Base-by-base conservation (phyloP, 1,140 invertebrate genomes). In the Callitettix versicolor region DNA sequence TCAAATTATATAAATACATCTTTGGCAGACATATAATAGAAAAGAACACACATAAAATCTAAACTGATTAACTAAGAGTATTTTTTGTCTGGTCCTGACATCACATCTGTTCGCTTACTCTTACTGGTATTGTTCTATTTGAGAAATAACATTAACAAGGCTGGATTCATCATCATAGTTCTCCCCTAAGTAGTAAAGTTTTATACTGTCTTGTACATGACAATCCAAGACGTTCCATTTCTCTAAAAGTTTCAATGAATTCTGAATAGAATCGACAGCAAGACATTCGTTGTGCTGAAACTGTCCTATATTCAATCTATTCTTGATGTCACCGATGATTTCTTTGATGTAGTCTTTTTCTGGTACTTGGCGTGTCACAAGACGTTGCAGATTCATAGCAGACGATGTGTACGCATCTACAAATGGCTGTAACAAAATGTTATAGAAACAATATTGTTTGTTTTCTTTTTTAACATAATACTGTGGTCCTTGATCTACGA, bases 221-320 rank as follows among this genome's bases (percentile, higher is more conserved):
- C 81, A 77, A 53, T 89, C 83, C 30, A 91, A 64, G 14, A 87
- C 74, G 53, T 81, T 79, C 81, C 83, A 85, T 58, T 85, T 80
- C 62, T 87, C 77, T 33, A 88, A 79, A 1, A 88, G 63, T 59
- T 85, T 83, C 7, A 90, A 66, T 30, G 86, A 85, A 70, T 91
- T 91, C 63, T 82, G 81, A 36, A 92, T 80, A 0, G 85, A 79
- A 67, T 90, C 86, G 3, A 85, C 79, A 20, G 83, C 84, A 36
- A 88, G 77, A 68, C 43, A 30, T 30, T 49, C 26, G 33, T 49
- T 30, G 26, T 30, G 9, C 9, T 30, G 3, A 30, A 30, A 30
- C 26, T 30, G 26, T 9, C 26, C 26, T 9, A 30, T 30, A 9
- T 30, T 30, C 9, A 30, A 30, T 30, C 26, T 30, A 33, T 11